Evolutionary conservation across 2,888 invertebrate genomes (phyloP).

Genomic region (Drosophila bunnanda): DNA sequence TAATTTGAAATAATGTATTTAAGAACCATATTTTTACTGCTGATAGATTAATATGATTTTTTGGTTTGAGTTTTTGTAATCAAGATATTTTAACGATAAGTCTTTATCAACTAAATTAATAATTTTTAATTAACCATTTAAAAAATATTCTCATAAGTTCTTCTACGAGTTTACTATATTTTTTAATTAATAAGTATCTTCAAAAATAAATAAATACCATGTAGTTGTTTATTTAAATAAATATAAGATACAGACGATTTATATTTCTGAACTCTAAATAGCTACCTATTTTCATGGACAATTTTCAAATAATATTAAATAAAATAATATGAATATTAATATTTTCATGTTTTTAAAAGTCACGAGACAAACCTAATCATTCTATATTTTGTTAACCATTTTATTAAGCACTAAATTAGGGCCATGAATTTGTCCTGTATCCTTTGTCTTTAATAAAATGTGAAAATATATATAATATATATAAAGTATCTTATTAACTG

Average conservation of each 20-base stretch:
- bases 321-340: no score
- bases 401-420: no score
- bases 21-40: neutral
- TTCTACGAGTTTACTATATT: neutral
- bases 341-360: no score
- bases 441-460: no score
- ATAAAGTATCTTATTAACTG: no score
- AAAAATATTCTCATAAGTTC: neutral
- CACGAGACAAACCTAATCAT: no score
- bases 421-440: no score
- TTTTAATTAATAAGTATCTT: neutral
- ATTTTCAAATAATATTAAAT: no score
- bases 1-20: no score
- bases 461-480: no score
- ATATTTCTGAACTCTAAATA: neutral
- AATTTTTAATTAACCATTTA: neutral
- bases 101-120: neutral
- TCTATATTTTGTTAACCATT: no score
- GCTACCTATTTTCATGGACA: no score
- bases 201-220: neutral
- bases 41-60: neutral
- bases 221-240: neutral
- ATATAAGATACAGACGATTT: neutral
- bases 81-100: neutral
- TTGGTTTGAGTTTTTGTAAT: neutral